A percentile compares a stretch with the other conserved stretches of the same genome.
These are phyloP conservation scores for Cantharis rufa DNA, from an alignment of 2,888 invertebrate species.

Conservation along the genomic window DNA sequence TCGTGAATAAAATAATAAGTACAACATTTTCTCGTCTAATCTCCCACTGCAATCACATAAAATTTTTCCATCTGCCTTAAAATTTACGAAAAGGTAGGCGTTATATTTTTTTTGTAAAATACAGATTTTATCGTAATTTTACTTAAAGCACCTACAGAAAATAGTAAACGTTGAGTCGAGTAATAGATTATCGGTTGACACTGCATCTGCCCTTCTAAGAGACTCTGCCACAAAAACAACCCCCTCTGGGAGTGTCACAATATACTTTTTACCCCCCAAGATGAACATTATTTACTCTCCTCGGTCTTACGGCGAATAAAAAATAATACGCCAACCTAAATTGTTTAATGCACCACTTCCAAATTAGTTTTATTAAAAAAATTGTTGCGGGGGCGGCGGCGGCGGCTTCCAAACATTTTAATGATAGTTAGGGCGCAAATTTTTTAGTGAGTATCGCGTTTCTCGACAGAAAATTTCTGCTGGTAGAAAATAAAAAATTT, in stretches of 20 bases:
- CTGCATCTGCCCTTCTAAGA: slow-evolving; percentile 43
- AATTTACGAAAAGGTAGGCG: slow-evolving; percentile 1
- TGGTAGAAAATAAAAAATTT: background rate
- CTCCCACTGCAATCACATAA: background rate
- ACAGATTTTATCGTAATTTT: slow-evolving; percentile 27
- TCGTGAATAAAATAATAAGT: background rate
- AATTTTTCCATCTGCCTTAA: slow-evolving; percentile 19
- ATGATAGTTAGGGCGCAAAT: background rate
- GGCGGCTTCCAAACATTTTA: background rate
- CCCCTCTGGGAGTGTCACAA: slow-evolving; percentile 52
- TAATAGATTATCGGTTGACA: slow-evolving; percentile 44
- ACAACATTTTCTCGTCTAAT: background rate
- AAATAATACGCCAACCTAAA: slow-evolving; percentile 23
- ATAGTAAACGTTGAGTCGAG: slow-evolving; percentile 41
- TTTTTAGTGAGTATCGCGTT: background rate
- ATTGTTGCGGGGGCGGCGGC: background rate
- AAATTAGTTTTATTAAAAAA: background rate
- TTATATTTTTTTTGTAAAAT: slow-evolving; percentile 1
- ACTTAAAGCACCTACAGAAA: slow-evolving; percentile 23
- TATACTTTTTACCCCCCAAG: slow-evolving; percentile 51
- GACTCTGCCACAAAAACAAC: slow-evolving; percentile 38
- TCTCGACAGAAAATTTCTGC: background rate
- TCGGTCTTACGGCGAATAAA: slow-evolving; percentile 49
- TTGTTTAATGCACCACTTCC: slow-evolving; percentile 1
- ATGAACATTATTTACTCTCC: slow-evolving; percentile 45